Evolutionary conservation across 2,797 vertebrate species (phyloP), one percentile per base, ranked within the genome.

Genomic region (Clarias fuscus): DNA sequence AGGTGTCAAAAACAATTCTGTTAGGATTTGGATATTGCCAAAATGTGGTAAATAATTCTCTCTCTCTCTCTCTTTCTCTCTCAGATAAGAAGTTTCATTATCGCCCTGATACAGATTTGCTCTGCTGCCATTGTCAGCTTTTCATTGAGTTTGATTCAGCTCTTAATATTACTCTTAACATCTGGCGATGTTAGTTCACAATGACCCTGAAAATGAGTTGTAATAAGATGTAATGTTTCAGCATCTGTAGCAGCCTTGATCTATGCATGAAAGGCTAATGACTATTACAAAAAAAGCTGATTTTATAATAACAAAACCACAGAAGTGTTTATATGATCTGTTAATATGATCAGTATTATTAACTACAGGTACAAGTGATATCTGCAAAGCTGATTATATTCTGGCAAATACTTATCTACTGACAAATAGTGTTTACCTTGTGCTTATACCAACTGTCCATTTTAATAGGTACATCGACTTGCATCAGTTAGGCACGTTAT

Each of bases 71-170:
- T 27, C 40, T 53, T 17, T 48, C 72, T 43, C 10, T 43, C 71
- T 53, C 2, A 68, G 68, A 84, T 82, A 53, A 88, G 72, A 48
- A 53, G 27, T 59, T 27, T 73, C 76, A 81, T 79, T 82, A 85
- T 82, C 78, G 62, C 43, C n/a, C 58, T 85, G 70, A 59, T 71
- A 56, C 65, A 72, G n/a, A 84, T 84, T 87, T 84, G 75, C 56
- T 72, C 65, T 62, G 22, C 58, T 56, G 82, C 65, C 24, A 53
- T 53, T 73, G 70, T 82, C 78, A 48, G 65, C 33, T 84, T 68
- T 64, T 30, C 67, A 18, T 6, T 83, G 56, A 33, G 67, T 40
- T 37, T 61, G n/a, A 61, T 79, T 84, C 82, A 84, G 67, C 56
- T 84, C 61, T 79, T 72, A 72, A 58, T 73, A 62, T 53, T 30